Base-by-base conservation (phyloP, 1,140 invertebrate species). In the Glossosoma conforme region DNA sequence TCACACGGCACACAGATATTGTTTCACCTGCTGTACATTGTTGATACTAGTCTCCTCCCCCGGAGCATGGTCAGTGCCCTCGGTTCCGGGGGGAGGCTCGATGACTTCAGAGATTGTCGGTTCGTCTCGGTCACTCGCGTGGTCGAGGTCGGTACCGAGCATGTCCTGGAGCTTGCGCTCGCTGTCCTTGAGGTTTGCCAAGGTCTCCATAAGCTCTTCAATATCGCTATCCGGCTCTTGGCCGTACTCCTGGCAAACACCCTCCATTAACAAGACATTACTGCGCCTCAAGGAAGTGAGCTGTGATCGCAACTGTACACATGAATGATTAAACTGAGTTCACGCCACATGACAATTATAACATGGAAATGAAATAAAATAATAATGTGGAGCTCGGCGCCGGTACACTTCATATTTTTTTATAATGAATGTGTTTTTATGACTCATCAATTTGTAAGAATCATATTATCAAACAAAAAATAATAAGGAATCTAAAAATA, bases 151-250 rank as follows among this genome's bases (percentile, higher is more conserved):
- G 37, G 54, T 63, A 17, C 64, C 40, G 22, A 74, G 54, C 24
- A 75, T 66, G 45, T 44, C 54, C 61, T 67, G 62, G 35, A 75
- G 57, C 58, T 73, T 74, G 11, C 35, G 64, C 63, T 75, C 71
- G 54, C 70, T 75, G 54, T 75, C 72, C 62, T 69, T 73, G 44
- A 75, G 62, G 50, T 73, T 66, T 65, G 65, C 64, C 40, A 75
- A 64, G 63, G 70, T 75, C 59, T 67, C 61, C 38, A 70, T 60
- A 28, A 75, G 57, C 61, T 74, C 72, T 14, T 35, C 35, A 2
- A 59, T 17, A 40, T 55, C 52, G 20, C 35, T 52, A 36, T 52
- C 33, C 1, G 6, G 2, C 2, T 51, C 52, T 37, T 54, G 18
- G 9, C 48, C 41, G 4, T 28, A 33, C 15, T 54, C 52, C 52